These are phyloP conservation scores for Xanthia icteritia DNA, from an alignment of 2,888 invertebrate species.

Conservation along the genomic window DNA sequence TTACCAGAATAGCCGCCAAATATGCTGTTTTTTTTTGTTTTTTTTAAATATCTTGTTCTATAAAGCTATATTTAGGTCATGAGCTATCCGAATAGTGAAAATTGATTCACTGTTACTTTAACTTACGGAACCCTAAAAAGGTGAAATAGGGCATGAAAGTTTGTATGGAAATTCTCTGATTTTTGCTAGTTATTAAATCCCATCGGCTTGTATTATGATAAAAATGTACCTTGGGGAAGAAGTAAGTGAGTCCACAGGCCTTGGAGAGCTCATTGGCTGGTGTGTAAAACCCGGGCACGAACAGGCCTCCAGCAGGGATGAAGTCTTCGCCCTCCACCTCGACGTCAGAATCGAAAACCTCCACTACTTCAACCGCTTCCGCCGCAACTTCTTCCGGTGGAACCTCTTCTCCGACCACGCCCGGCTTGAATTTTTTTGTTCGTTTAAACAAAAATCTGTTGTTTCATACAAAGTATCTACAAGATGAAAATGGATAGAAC, in stretches of 20 bases:
- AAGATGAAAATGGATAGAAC: too few relatives aligned
- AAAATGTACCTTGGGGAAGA: constrained; percentile 78
- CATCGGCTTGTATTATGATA: neutral
- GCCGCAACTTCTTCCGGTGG: constrained; percentile 62
- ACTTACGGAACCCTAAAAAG: neutral
- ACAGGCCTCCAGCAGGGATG: constrained; percentile 85
- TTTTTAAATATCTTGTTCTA: too few relatives aligned
- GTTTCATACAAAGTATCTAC: neutral
- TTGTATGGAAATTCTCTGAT: neutral
- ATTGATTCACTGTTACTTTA: too few relatives aligned
- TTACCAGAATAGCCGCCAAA: too few relatives aligned
- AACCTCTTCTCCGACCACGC: neutral
- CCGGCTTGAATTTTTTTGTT: neutral
- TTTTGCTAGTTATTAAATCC: neutral
- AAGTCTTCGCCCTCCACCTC: constrained; percentile 85
- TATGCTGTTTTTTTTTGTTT: too few relatives aligned
- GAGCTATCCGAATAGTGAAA: too few relatives aligned
- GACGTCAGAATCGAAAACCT: constrained; percentile 83
- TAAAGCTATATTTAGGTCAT: too few relatives aligned
- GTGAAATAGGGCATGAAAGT: neutral
- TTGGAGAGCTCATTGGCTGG: constrained; percentile 85
- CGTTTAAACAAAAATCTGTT: neutral
- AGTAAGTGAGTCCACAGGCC: constrained; percentile 81
- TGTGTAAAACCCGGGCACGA: constrained; percentile 85
- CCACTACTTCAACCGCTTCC: constrained; percentile 71